Conservation (phyloP, 2,888 invertebrate species). For the Stenurella melanura region DNA sequence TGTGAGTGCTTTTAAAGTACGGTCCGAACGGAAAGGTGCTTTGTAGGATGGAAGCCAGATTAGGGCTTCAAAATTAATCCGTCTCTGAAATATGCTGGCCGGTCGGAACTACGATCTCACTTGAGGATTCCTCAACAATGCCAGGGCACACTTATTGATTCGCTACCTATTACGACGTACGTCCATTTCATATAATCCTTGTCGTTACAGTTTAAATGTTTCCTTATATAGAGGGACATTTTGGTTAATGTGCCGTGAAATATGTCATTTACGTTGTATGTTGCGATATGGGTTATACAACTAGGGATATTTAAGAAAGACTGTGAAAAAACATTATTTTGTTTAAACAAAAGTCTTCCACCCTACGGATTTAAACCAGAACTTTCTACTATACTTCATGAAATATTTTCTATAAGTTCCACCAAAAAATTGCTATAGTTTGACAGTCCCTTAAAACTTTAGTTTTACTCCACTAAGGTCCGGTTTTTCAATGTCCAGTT, state of each 20-base stretch:
- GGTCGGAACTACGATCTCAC: neutral
- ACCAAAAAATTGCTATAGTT: too few species aligned
- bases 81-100: slow-evolving; percentile 1
- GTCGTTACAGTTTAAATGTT: neutral
- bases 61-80: slow-evolving; percentile 1
- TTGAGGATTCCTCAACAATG: slow-evolving; percentile 7
- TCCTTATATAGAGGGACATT: neutral
- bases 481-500: too few species aligned
- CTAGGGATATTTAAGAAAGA: too few species aligned
- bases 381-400: too few species aligned
- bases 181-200: neutral
- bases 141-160: neutral
- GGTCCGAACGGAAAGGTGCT: neutral
- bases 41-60: neutral
- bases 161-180: slow-evolving; percentile 3
- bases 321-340: too few species aligned
- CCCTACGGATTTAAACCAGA: too few species aligned
- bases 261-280: too few species aligned
- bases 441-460: too few species aligned
- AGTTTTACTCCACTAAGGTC: too few species aligned
- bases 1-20: neutral
- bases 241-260: neutral
- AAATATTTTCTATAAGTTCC: too few species aligned
- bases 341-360: too few species aligned
- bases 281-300: too few species aligned